A percentile compares a stretch with the other conserved stretches of the same genome.
phyloP scores from a whole-genome alignment of 35 echinoderm and acorn worm genomes.

The Heliocidaris erythrogramma region DNA sequence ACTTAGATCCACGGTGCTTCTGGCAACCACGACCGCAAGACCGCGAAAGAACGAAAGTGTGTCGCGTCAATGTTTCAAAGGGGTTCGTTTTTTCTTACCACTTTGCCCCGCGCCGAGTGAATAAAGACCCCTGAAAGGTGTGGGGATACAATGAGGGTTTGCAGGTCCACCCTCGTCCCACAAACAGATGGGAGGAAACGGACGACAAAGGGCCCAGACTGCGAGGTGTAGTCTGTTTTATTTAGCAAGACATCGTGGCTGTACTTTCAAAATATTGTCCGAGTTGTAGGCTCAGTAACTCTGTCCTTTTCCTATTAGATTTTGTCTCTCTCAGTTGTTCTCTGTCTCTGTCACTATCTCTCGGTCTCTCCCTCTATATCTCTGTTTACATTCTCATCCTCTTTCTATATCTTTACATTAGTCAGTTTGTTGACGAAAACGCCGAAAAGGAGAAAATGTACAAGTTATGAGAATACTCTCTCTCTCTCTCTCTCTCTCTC shows the following conservation, averaged over 20 bases:
- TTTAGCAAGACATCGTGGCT: not conserved
- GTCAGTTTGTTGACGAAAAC: no score
- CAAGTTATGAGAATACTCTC: no score
- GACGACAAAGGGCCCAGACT: not conserved
- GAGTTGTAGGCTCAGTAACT: not conserved
- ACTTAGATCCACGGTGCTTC: not conserved
- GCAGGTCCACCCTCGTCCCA: not conserved
- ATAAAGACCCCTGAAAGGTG: not conserved
- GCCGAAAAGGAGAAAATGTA: no score
- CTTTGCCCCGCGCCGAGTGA: not conserved
- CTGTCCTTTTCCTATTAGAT: not conserved
- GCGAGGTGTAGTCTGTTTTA: not conserved
- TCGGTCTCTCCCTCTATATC: no score
- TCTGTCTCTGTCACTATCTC: no score
- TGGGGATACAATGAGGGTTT: not conserved
- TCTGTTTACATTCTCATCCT: no score
- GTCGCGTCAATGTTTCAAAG: not conserved
- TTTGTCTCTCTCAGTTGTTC: not conserved
- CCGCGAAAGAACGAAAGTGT: not conserved
- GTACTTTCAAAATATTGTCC: not conserved
- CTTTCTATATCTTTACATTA: no score
- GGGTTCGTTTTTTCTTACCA: not conserved
- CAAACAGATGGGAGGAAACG: not conserved
- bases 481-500: no score
- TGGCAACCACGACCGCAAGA: not conserved